Evolutionary conservation across 1,140 invertebrate species (phyloP).

Genomic region (Lithobius niger): DNA sequence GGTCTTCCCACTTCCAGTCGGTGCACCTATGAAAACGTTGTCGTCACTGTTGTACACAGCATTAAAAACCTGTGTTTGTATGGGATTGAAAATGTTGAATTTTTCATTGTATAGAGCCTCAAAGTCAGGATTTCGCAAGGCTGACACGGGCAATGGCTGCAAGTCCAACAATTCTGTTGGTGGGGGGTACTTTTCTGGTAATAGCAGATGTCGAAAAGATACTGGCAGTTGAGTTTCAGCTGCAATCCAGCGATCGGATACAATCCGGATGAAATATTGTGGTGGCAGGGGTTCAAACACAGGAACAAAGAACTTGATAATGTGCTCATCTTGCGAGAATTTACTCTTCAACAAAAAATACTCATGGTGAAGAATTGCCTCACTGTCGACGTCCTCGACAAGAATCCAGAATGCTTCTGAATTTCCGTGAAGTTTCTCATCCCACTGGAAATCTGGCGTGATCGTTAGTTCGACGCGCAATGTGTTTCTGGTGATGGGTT

Average conservation of each 20-base stretch:
- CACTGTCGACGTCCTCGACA: slow-evolving; percentile 95
- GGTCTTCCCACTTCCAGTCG: slow-evolving; percentile 93
- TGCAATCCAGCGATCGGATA: slow-evolving; percentile 49
- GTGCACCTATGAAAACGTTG: slow-evolving; percentile 96
- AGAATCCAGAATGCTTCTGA: slow-evolving; percentile 98
- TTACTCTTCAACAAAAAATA: slow-evolving; percentile 94
- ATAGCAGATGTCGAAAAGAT: slow-evolving; percentile 90
- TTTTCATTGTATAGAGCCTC: slow-evolving; percentile 72
- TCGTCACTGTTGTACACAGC: slow-evolving; percentile 97
- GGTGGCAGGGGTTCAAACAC: slow-evolving; percentile 96
- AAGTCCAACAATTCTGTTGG: slow-evolving; percentile 96
- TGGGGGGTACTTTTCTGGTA: slow-evolving; percentile 96
- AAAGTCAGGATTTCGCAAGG: slow-evolving; percentile 62
- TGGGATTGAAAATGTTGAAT: slow-evolving; percentile 94
- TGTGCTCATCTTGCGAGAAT: slow-evolving; percentile 86
- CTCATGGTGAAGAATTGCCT: slow-evolving; percentile 87
- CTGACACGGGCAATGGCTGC: slow-evolving; percentile 75
- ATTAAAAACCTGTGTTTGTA: slow-evolving; percentile 99
- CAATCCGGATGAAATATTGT: slow-evolving; percentile 82
- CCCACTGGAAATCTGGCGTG: slow-evolving; percentile 99
- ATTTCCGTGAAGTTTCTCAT: slow-evolving; percentile 88
- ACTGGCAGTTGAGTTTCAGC: slow-evolving; percentile 94
- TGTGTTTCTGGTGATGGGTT: slow-evolving; percentile 93
- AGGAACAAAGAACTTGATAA: slow-evolving; percentile 96
- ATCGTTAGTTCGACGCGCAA: slow-evolving; percentile 91